Conservation (phyloP, 2,113 vertebrate genomes). For the Hemiscyllium ocellatum region DNA sequence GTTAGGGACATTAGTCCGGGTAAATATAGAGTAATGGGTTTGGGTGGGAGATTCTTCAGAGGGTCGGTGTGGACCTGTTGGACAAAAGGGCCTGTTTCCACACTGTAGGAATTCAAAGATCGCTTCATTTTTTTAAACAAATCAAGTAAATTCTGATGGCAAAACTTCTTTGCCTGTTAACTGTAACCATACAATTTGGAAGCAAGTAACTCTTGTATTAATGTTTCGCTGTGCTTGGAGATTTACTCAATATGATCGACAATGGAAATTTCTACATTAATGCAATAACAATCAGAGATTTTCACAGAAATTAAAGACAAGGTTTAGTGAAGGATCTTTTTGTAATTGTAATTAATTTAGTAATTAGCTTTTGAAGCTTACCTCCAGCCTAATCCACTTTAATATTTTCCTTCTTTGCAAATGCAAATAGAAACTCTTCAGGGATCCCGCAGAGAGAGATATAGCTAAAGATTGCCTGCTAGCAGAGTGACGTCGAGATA, state of each 20-base stretch:
- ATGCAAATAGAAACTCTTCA: constrained; percentile 19
- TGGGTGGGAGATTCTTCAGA: too few species aligned
- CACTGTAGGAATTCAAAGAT: too few species aligned
- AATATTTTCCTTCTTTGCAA: constrained; percentile 25
- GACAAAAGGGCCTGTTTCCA: too few species aligned
- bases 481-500: background rate
- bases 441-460: background rate
- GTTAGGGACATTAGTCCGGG: too few species aligned
- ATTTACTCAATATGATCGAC: background rate
- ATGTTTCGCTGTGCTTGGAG: background rate
- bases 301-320: constrained; percentile 9
- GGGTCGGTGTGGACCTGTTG: too few species aligned
- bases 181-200: background rate
- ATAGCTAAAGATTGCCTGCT: background rate
- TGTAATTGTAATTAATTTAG: constrained; percentile 35
- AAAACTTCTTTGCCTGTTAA: background rate
- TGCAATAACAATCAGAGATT: background rate
- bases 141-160: too few species aligned
- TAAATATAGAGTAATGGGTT: too few species aligned
- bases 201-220: background rate
- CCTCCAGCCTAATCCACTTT: constrained; percentile 10
- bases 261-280: background rate
- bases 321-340: constrained; percentile 1
- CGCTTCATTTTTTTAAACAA: background rate
- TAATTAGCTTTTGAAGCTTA: constrained; percentile 23